Conservation (phyloP, 2,888 invertebrate species). For the Drosophila helvetica region DNA sequence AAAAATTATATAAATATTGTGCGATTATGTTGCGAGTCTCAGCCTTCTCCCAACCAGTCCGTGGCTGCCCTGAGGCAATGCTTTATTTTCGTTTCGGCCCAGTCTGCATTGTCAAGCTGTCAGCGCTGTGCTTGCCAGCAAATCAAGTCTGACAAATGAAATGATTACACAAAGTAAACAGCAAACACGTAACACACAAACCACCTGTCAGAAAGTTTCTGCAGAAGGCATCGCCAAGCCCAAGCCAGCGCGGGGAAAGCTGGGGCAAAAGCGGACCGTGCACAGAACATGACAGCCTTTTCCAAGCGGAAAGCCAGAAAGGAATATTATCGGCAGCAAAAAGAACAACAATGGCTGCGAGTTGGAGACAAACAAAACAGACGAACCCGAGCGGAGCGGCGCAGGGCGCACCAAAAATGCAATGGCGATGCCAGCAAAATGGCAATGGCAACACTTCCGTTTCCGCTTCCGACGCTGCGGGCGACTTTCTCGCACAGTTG, state of each 20-base stretch:
- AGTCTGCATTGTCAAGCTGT: slow-evolving; percentile 61
- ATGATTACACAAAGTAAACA: slow-evolving; percentile 77
- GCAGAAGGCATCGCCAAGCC: slow-evolving; percentile 36
- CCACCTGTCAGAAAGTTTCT: slow-evolving; percentile 74
- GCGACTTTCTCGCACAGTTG: slow-evolving; percentile 69
- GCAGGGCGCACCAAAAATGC: slow-evolving; percentile 56
- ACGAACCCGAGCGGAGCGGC: neutral
- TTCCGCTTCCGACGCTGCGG: slow-evolving; percentile 76
- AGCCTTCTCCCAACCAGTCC: neutral
- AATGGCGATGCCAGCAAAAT: slow-evolving; percentile 66
- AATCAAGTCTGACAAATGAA: slow-evolving; percentile 78
- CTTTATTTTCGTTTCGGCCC: slow-evolving; percentile 20
- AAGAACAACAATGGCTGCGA: slow-evolving; percentile 34
- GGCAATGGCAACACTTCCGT: slow-evolving; percentile 80
- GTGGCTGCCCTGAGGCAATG: neutral
- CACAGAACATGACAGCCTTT: slow-evolving; percentile 62
- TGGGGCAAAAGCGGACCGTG: slow-evolving; percentile 20
- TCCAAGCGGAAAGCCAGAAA: slow-evolving; percentile 72
- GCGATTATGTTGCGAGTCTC: neutral
- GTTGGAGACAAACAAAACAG: slow-evolving; percentile 17
- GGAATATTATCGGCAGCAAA: slow-evolving; percentile 66
- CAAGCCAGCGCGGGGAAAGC: slow-evolving; percentile 5
- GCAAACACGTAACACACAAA: slow-evolving; percentile 62
- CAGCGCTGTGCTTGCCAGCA: slow-evolving; percentile 51
- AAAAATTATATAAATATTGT: neutral